These are phyloP conservation scores for Cirrhinus mrigala DNA, from an alignment of 2,797 vertebrate genomes.

Conservation along the genomic window DNA sequence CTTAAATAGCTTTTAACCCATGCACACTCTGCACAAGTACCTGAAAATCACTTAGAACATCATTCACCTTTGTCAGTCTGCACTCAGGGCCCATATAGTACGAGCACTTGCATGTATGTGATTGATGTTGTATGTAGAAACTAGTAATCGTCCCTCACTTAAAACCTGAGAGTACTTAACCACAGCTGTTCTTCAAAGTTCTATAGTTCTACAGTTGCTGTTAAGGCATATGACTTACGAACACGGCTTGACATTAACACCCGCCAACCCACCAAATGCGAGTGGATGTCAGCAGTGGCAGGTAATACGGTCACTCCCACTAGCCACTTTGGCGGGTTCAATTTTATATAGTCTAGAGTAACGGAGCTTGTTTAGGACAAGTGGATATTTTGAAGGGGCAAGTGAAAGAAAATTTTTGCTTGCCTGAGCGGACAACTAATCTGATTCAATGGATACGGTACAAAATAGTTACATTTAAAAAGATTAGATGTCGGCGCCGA, in stretches of 20 bases:
- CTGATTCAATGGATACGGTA: too few species aligned
- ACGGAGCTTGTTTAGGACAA: too few species aligned
- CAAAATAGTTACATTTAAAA: too few species aligned
- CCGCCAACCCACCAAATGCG: too few species aligned
- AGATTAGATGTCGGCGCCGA: too few species aligned
- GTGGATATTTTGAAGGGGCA: too few species aligned
- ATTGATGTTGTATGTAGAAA: background rate
- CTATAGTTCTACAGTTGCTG: background rate
- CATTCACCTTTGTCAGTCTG: slow-evolving; percentile 4
- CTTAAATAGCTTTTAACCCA: background rate
- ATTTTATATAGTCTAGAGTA: too few species aligned
- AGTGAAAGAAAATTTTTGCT: too few species aligned
- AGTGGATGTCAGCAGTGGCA: too few species aligned
- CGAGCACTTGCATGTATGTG: background rate
- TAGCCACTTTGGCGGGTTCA: too few species aligned
- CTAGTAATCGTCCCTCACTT: background rate
- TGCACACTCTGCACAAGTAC: background rate
- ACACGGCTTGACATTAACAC: background rate
- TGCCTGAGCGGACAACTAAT: too few species aligned
- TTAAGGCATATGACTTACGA: background rate
- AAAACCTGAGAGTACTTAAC: background rate
- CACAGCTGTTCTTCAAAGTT: background rate
- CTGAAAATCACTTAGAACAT: slow-evolving; percentile 15
- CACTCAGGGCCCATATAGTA: background rate
- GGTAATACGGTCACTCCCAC: too few species aligned